Conservation (phyloP, 2,113 vertebrate species). For the Muntiacus reevesi region DNA sequence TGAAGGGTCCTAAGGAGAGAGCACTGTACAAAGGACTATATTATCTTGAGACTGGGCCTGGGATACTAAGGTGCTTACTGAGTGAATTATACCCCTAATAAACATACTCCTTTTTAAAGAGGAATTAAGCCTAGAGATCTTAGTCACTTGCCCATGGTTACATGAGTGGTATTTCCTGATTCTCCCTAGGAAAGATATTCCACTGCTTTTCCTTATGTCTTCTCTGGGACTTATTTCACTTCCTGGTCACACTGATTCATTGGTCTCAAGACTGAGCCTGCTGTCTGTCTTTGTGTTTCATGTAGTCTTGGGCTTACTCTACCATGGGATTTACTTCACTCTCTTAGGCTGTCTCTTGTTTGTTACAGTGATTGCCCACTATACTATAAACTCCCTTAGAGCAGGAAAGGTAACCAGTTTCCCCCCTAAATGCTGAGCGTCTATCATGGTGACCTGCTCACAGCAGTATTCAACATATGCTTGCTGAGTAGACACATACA, state of each 20-base stretch:
- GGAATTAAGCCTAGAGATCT: not conserved
- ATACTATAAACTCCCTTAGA: not conserved
- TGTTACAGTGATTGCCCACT: not conserved
- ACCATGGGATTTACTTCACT: not conserved
- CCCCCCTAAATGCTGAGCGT: not conserved
- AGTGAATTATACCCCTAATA: not conserved
- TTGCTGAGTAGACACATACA: not conserved
- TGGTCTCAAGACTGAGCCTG: not conserved
- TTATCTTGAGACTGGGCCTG: not conserved
- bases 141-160: not conserved
- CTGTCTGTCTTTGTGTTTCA: not conserved
- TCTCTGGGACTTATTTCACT: not conserved
- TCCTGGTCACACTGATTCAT: not conserved
- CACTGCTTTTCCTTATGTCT: not conserved
- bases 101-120: not conserved
- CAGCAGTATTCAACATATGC: not conserved
- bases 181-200: not conserved
- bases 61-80: not conserved
- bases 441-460: not conserved
- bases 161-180: not conserved
- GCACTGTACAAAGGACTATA: not conserved
- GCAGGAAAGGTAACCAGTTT: not conserved
- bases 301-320: not conserved
- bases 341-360: not conserved
- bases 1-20: not conserved